Base-by-base conservation (phyloP, 1,140 invertebrate species). In the Babylonia areolata region DNA sequence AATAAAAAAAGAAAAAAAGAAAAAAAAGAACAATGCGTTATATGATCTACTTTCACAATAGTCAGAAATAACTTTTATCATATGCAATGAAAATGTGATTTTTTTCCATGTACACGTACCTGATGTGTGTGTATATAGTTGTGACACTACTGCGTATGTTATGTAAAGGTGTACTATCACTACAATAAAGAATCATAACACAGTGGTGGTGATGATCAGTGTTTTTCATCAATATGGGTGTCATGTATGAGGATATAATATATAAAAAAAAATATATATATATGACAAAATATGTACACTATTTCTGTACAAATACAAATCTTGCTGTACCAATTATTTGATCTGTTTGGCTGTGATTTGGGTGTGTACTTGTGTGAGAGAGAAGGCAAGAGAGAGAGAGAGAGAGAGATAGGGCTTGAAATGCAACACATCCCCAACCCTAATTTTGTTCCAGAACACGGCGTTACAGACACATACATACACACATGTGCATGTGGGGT, bases 21-120 rank as follows among this genome's bases (percentile, higher is more conserved):
- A n/a, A 23, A 64, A 23, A 64, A 64, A n/a, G 58, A 64, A 64
- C 58, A 64, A 64, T 64, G 17, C 46, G 28, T 23, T 64, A 64
- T 64, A 64, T 64, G 58, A 64, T 64, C 58, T 64, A 64, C 58
- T 23, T 64, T 64, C 58, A 37, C 75, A 40, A n/a, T 77, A 77
- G 75, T 77, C 75, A 77, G 75, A 77, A 77, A 40, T 20, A 39
- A 40, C 20, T 37, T 20, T 73, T 40, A 39, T 42, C 1, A 39
- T 77, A 77, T 77, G 75, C 75, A 77, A 77, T 33, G 37, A n/a
- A 51, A 64, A 28, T 64, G 58, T 64, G 58, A 64, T 64, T 64
- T 64, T 64, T 51, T 17, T 51, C 42, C 46, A 51, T 51, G 46
- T 51, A 51, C 17, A 12, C 58, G 15, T 64, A 64, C 58, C 17